phyloP scores from a whole-genome alignment of 2,113 vertebrate species.

The Gopherus evgoodei region DNA sequence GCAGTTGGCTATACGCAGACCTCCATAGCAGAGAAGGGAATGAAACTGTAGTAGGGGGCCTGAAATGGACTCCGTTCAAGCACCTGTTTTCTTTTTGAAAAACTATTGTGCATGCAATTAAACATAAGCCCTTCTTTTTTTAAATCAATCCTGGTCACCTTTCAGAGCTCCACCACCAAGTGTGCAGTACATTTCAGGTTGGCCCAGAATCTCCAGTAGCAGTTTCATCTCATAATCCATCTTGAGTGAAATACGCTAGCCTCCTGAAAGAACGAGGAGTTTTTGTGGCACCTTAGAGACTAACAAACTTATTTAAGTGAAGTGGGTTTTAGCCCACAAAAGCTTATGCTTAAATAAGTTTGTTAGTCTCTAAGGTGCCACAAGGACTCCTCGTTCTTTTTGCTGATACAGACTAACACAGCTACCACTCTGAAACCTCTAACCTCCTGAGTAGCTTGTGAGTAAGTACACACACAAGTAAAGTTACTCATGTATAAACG shows the following conservation, averaged over 20 bases:
- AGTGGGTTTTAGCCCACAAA: too few relatives aligned
- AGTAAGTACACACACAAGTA: neutral
- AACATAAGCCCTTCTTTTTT: neutral
- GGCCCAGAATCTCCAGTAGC: neutral
- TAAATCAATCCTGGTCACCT: accelerated
- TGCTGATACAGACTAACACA: too few relatives aligned
- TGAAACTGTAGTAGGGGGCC: neutral
- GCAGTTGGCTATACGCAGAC: neutral
- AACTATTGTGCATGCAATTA: neutral
- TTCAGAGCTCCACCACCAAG: neutral
- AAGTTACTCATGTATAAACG: neutral
- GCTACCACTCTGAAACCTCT: too few relatives aligned
- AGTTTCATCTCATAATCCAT: neutral
- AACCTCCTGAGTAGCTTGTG: neutral
- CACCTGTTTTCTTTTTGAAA: neutral
- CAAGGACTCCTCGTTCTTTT: too few relatives aligned
- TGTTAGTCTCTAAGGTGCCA: too few relatives aligned
- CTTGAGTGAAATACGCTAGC: neutral
- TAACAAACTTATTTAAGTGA: too few relatives aligned
- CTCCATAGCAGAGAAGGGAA: neutral
- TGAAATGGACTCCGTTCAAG: neutral
- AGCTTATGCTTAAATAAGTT: too few relatives aligned
- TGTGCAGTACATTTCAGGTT: neutral
- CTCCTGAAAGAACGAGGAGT: too few relatives aligned
- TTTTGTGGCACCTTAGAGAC: too few relatives aligned